Evolutionary conservation across 2,797 vertebrate species (phyloP), one percentile per base, ranked within the genome.

Genomic region (Rhinophrynus dorsalis): DNA sequence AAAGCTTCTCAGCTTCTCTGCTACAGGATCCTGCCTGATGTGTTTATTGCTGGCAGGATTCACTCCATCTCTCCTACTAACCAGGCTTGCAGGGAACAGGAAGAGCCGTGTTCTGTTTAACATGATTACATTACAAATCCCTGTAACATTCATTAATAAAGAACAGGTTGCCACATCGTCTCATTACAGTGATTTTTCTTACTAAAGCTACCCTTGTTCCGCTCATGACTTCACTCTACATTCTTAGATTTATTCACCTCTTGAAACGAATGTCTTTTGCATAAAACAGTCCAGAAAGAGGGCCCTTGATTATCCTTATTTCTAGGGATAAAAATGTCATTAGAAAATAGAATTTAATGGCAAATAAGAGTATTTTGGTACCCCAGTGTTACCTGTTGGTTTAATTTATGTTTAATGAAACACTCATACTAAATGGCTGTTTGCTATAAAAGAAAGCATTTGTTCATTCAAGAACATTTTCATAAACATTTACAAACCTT

Each of bases 91-190:
- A 77, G 64, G 78, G 78, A 78, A 81, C 79, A 83, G 82, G 82
- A 84, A 86, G 81, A 68, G 70, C 79, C 81, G 69, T 60, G 54
- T 64, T 64, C 59, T 69, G 63, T 56, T 77, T 84, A 86, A 86
- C 78, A 50, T 76, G 71, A 87, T 87, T 86, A 86, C 77, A 81
- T 76, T 74, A 74, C 79, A 83, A 79, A 77, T 77, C 75, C 58
- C 69, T 74, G 76, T 62, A 65, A 67, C 68, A 81, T 81, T 82
- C 77, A 83, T 84, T 83, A 83, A 78, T 77, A 80, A 64, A 40
- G 81, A 82, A 75, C 79, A 78, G 80, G 58, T 70, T 76, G 66
- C 65, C 71, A 76, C 59, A 74, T 50, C 50, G 65, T 76, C 59
- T 72, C 52, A 58, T 72, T 65, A 72, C 62, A 18, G 52, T 18